Evolutionary conservation across 2,113 vertebrate genomes (phyloP), one percentile per base, ranked within the genome.

Genomic region (Aplodontia rufa): DNA sequence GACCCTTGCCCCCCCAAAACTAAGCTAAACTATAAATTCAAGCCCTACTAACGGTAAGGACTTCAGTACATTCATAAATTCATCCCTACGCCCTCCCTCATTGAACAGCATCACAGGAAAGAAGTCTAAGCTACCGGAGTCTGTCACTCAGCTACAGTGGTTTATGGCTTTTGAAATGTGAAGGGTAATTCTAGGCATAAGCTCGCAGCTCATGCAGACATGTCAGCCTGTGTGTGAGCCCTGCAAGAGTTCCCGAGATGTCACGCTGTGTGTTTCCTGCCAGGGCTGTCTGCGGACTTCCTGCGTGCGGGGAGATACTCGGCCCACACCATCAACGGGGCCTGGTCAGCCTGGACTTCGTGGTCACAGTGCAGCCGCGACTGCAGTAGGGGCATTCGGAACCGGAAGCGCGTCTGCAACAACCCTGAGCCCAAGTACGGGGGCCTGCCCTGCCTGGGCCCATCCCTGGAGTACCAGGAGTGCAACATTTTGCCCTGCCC

Each of bases 321-420:
- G 0, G 98, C 99, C 55, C 99, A 99, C 95, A 99, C 99, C 0
- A 98, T 99, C 83, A 99, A 99, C 0, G 99, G 99, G 2, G 99
- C 99, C 40, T 99, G 99, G 99, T 99, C 99, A 0, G 97, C 99
- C 45, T 99, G 99, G 99, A 98, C 98, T 0, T 98, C 99, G 0
- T 99, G 99, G 99, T 99, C 99, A 3, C 99, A 99, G 98, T 99
- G 99, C 97, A 99, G 99, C 91, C 98, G 99, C 13, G 99, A 99
- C 98, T 99, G 99, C 96, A 99, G 99, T 76, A 97, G 99, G 60
- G 99, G 99, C 1, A 99, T 99, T 88, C 99, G 99, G 75, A 99
- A 98, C 91, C 98, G 99, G 55, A 99, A 99, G 97, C 99, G 99
- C 1, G 98, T 99, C 42, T 99, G 99, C 98, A 99, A 98, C 96